These are phyloP conservation scores for Rhinophrynus dorsalis DNA, from an alignment of 2,797 vertebrate genomes.

Conservation along the genomic window DNA sequence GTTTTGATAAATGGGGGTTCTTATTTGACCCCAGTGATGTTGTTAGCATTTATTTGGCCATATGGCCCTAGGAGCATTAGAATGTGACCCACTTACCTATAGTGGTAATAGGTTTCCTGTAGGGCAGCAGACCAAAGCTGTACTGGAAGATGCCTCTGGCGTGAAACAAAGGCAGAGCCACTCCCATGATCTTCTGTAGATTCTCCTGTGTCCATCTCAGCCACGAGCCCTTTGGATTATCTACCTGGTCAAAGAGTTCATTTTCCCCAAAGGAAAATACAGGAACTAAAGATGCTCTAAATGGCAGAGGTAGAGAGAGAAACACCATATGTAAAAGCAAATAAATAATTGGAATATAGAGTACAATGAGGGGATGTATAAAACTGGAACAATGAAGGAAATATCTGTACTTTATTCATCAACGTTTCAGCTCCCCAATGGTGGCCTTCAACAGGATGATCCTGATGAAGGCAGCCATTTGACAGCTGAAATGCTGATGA, in stretches of 20 bases:
- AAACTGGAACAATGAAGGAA: too few relatives aligned
- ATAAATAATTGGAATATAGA: background rate
- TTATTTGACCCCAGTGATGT: too few relatives aligned
- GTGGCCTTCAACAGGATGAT: too few relatives aligned
- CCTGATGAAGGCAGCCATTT: too few relatives aligned
- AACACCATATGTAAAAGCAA: too few relatives aligned
- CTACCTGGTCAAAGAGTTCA: slow-evolving; percentile 83
- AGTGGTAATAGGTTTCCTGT: slow-evolving; percentile 82
- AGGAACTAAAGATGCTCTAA: slow-evolving; percentile 82
- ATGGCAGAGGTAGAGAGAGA: background rate
- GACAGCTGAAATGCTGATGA: too few relatives aligned
- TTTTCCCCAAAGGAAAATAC: slow-evolving; percentile 96
- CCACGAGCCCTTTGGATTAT: slow-evolving; percentile 80
- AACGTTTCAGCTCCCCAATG: too few relatives aligned
- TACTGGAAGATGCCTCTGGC: slow-evolving; percentile 92
- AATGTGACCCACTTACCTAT: slow-evolving; percentile 76
- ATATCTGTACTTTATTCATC: too few relatives aligned
- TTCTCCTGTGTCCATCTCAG: slow-evolving; percentile 75
- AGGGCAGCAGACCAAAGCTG: slow-evolving; percentile 86
- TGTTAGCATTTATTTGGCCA: too few relatives aligned
- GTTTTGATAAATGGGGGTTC: too few relatives aligned
- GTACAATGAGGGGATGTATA: background rate
- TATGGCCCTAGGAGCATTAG: background rate
- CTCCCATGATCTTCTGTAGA: slow-evolving; percentile 82
- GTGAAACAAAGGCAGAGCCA: slow-evolving; percentile 89